phyloP scores from a whole-genome alignment of 2,888 invertebrate species.

The Papilio demoleus region DNA sequence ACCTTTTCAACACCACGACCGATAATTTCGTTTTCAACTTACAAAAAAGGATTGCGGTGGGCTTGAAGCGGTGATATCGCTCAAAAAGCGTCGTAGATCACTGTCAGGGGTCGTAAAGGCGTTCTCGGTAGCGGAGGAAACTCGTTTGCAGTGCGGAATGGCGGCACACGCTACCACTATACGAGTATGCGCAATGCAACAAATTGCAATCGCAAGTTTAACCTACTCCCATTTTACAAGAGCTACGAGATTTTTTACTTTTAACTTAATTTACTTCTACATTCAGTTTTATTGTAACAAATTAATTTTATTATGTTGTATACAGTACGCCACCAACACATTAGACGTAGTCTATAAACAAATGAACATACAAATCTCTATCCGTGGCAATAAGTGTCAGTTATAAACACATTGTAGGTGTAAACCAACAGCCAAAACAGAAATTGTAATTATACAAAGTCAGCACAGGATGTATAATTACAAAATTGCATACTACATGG shows the following conservation, averaged over 20 bases:
- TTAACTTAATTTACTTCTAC: neutral
- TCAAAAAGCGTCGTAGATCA: slow-evolving; percentile 65
- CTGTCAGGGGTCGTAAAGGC: slow-evolving; percentile 62
- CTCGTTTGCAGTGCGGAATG: slow-evolving; percentile 61
- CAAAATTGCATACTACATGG: slow-evolving; percentile 55
- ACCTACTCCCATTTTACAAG: slow-evolving; percentile 3
- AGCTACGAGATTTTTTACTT: neutral
- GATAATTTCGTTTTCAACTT: slow-evolving; percentile 37
- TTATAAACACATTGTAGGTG: slow-evolving; percentile 60
- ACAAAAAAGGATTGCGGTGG: slow-evolving; percentile 37
- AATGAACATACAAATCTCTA: slow-evolving; percentile 20
- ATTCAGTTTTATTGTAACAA: neutral
- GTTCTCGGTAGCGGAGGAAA: slow-evolving; percentile 69
- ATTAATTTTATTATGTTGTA: slow-evolving; percentile 6
- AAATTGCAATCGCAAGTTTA: slow-evolving; percentile 16
- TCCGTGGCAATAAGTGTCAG: slow-evolving; percentile 50
- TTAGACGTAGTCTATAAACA: neutral
- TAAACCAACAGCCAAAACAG: slow-evolving; percentile 56
- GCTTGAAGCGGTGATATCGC: slow-evolving; percentile 53
- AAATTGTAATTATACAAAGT: slow-evolving; percentile 71
- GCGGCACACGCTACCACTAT: slow-evolving; percentile 44
- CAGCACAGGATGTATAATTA: slow-evolving; percentile 62
- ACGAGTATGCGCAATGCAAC: slow-evolving; percentile 15
- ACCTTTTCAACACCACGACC: slow-evolving; percentile 9
- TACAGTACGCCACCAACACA: slow-evolving; percentile 7